These are phyloP conservation scores for Mallateleia sp. DNA, from an alignment of 2,888 invertebrate genomes.

Conservation along the genomic window DNA sequence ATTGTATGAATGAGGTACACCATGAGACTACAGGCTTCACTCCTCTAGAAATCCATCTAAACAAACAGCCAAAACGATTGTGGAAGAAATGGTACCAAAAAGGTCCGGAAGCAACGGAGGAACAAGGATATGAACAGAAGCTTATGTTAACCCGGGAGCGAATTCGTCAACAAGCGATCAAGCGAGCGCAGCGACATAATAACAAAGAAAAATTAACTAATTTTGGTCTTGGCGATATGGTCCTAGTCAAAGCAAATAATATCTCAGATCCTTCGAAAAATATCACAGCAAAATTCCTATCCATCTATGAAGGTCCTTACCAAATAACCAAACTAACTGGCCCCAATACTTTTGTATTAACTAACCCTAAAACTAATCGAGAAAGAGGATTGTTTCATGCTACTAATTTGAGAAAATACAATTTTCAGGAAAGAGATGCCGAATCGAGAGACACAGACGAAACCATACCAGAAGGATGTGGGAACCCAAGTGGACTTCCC, in stretches of 20 bases:
- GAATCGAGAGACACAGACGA: too few relatives aligned
- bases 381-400: neutral
- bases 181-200: too few relatives aligned
- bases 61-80: neutral
- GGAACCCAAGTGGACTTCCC: too few relatives aligned
- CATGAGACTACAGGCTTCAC: conserved; percentile 31
- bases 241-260: neutral
- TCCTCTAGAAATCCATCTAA: conserved; percentile 14
- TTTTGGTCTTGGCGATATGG: neutral
- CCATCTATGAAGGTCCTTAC: neutral
- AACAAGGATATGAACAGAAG: neutral
- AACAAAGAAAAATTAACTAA: neutral
- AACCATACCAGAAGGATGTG: too few relatives aligned
- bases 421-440: too few relatives aligned
- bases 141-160: neutral
- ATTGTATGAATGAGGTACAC: neutral
- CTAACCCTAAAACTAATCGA: neutral
- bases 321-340: neutral
- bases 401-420: too few relatives aligned
- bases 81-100: neutral
- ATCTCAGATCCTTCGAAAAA: neutral
- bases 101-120: neutral
- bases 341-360: neutral
- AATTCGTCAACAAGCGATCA: neutral
- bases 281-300: neutral